phyloP scores from a whole-genome alignment of 2,113 vertebrate genomes.

The Toxostoma redivivum region DNA sequence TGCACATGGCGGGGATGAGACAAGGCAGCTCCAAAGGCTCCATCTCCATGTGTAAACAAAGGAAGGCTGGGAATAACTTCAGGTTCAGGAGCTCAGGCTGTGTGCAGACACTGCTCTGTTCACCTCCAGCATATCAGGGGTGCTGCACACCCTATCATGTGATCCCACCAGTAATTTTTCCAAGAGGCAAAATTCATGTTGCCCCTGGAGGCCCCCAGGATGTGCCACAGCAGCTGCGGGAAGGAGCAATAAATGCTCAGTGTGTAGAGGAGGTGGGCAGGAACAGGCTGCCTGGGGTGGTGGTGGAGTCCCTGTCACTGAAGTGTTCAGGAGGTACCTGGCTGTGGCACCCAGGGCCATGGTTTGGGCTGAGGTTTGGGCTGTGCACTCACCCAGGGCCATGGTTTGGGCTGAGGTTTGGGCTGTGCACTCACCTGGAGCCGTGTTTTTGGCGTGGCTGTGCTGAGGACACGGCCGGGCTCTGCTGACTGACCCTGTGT shows the following conservation, averaged over 20 bases:
- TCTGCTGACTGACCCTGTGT: neutral
- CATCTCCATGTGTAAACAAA: accelerated
- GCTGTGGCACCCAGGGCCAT: no score
- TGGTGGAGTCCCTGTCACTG: no score
- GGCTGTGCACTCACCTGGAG: no score
- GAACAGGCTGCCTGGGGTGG: neutral
- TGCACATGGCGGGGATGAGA: accelerated
- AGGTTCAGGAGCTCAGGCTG: neutral
- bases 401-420: no score
- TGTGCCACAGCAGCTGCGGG: accelerated
- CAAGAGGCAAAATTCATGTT: neutral
- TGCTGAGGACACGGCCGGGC: neutral
- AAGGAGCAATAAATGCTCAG: neutral
- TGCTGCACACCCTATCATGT: neutral
- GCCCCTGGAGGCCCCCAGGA: no score
- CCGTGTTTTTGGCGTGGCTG: neutral
- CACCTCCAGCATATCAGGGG: accelerated
- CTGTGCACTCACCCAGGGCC: no score
- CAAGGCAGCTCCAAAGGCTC: neutral
- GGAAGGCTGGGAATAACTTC: neutral
- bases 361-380: no score
- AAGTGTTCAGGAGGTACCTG: neutral
- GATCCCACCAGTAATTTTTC: neutral
- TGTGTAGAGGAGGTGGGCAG: neutral
- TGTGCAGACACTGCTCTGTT: neutral